These are phyloP conservation scores for Chelonoidis abingdonii DNA, from an alignment of 2,113 vertebrate genomes.

Conservation along the genomic window DNA sequence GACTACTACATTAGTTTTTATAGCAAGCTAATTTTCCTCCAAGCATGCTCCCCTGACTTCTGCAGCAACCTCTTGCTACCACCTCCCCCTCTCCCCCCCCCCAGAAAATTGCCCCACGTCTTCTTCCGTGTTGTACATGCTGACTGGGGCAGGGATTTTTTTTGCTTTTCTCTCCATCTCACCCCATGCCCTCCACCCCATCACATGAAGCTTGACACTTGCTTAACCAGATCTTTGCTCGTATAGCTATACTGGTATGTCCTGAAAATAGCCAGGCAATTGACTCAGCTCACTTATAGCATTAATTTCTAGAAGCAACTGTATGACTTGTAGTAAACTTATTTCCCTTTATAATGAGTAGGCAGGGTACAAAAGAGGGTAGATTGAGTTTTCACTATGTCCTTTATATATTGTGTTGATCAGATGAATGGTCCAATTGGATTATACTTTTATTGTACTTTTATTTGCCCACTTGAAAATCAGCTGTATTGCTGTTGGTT, in stretches of 20 bases:
- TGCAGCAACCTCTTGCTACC: too few species aligned
- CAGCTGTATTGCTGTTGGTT: neutral
- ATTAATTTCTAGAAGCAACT: neutral
- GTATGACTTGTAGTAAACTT: neutral
- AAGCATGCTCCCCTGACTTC: neutral
- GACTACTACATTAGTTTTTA: neutral
- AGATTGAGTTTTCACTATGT: neutral
- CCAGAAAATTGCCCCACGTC: neutral
- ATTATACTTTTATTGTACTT: rapidly evolving
- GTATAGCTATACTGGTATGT: neutral
- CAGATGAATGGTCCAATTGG: neutral
- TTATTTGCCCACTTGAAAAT: neutral
- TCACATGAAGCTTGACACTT: neutral
- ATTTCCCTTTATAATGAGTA: neutral
- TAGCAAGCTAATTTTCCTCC: neutral
- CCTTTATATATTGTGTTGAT: neutral
- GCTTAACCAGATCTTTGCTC: neutral
- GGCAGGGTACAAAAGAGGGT: neutral
- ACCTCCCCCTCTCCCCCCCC: rapidly evolving
- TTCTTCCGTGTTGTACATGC: neutral
- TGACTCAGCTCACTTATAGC: neutral
- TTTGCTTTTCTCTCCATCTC: neutral
- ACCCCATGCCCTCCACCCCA: neutral
- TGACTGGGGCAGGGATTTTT: neutral
- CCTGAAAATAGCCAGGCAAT: conserved; percentile 6